phyloP scores from a whole-genome alignment of 2,113 vertebrate species.

The Bubo scandiacus region DNA sequence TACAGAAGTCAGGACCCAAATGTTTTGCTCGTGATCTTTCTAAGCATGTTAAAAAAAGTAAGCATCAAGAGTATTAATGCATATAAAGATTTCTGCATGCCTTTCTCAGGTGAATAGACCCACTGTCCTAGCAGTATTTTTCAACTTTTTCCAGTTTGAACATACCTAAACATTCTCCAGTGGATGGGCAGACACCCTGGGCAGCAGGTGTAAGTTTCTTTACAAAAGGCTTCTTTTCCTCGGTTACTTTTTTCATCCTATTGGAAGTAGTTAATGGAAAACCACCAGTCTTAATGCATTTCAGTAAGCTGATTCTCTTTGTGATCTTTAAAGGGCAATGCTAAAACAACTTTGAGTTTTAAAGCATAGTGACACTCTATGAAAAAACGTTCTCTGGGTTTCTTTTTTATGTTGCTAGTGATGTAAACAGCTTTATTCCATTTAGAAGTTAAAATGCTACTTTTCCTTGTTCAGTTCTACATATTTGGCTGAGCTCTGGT shows the following conservation, averaged over 20 bases:
- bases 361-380: not conserved
- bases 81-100: not conserved
- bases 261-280: constrained; percentile 5
- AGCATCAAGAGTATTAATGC: not conserved
- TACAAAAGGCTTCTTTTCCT: not conserved
- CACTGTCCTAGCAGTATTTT: not conserved
- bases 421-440: not conserved
- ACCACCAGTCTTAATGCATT: not conserved
- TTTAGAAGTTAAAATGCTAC: not conserved
- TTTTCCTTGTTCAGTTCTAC: not conserved
- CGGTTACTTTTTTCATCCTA: not conserved
- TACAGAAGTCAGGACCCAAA: not conserved
- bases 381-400: not conserved
- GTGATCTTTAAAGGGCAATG: not conserved
- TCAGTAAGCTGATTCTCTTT: constrained; percentile 17
- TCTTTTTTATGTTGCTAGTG: not conserved
- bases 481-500: not conserved
- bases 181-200: not conserved
- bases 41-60: not conserved
- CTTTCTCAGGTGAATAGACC: not conserved
- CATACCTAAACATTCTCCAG: not conserved
- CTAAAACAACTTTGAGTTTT: constrained; percentile 15
- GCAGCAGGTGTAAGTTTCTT: not conserved
- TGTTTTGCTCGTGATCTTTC: not conserved
- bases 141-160: not conserved